Conservation (phyloP, 2,113 vertebrate species). For the Romanogobio albipinnatus region DNA sequence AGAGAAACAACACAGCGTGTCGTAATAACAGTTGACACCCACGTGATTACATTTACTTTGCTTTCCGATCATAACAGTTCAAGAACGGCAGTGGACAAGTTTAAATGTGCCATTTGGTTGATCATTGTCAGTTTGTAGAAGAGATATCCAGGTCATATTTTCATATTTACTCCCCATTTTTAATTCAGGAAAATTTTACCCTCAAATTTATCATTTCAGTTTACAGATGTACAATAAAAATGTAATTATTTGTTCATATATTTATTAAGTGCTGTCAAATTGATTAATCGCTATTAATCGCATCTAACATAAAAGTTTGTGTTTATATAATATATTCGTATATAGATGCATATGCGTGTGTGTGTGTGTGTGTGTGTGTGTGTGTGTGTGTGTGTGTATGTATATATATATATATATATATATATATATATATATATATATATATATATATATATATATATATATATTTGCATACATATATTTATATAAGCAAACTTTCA, state of each 20-base stretch:
- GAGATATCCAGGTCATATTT: background rate
- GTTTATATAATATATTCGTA: too few species aligned
- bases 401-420: too few species aligned
- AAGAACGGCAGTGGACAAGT: background rate
- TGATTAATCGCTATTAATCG: too few species aligned
- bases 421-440: too few species aligned
- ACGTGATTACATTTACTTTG: background rate
- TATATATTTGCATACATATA: too few species aligned
- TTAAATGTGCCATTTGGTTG: background rate
- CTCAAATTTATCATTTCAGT: background rate
- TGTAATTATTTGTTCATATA: background rate
- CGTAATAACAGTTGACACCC: background rate
- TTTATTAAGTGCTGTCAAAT: background rate
- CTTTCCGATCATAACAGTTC: background rate
- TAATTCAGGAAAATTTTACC: too few species aligned
- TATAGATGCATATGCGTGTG: too few species aligned
- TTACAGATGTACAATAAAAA: background rate
- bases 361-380: too few species aligned
- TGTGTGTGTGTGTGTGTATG: too few species aligned
- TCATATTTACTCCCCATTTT: background rate
- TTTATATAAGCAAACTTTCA: too few species aligned
- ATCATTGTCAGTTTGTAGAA: background rate
- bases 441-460: too few species aligned
- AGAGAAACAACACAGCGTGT: background rate
- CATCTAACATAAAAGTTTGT: too few species aligned